Base-by-base conservation (phyloP, 2,113 vertebrate genomes). In the Pagrus major region DNA sequence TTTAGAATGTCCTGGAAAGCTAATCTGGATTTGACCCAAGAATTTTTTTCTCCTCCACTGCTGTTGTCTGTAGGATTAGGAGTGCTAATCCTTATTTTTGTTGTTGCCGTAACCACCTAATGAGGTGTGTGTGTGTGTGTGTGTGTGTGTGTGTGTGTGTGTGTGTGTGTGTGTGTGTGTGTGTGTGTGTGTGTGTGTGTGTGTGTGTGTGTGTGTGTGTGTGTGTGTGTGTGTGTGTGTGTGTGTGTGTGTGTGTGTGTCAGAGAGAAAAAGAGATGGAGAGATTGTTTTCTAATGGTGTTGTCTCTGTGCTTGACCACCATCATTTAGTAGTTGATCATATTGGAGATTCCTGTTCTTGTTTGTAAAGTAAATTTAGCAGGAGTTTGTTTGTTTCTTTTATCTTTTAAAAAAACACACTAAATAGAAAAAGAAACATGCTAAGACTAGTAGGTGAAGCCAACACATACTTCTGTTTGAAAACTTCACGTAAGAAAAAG, bases 11-110 rank as follows among this genome's bases (percentile, higher is more conserved):
- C 58, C 71, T 47, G 29, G 56, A 75, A 75, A 76, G 33, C 65
- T 49, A 65, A 76, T 70, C 39, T 82, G 49, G 51, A 64, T 69
- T 75, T 75, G 29, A 37, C 47, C 14, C 71, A 63, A 63, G n/a
- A 69, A 27, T 18, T 4, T 54, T 23, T 2, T 46, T 18, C 54
- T 27, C 6, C 64, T 37, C 41, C 20, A 23, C 47, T 33, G 8
- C 58, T 76, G 49, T 33, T 63, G 56, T 81, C 65, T 69, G 29
- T 15, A 25, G 31, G 20, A 70, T 63, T 56, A 56, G 20, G 39
- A 70, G 31, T 18, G n/a, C 12, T 63, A n/a, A 73, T 41, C 41
- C 31, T 56, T 35, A 23, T 23, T 58, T 54, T 73, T 60, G 5
- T 42, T 73, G 27, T 67, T 67, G 33, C 27, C 0, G 1, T 21